Percentiles rank a stretch among this genome's conserved stretches.
Conservation (phyloP, 2,113 vertebrate genomes). For the Pachyramphus minor region DNA sequence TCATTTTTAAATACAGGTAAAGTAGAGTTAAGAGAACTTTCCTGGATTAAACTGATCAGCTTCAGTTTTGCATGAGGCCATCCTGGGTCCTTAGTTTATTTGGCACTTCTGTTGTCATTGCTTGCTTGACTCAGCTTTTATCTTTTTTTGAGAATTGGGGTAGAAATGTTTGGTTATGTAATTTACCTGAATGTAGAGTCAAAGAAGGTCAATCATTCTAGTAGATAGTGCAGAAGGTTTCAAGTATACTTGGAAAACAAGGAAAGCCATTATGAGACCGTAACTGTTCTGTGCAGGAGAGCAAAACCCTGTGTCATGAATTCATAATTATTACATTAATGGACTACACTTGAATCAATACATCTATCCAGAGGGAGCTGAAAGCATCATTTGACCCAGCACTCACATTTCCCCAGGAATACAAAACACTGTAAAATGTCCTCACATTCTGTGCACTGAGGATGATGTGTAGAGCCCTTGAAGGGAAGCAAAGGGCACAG, state of each 20-base stretch:
- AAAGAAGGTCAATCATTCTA: background rate
- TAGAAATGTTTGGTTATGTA: background rate
- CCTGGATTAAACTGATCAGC: background rate
- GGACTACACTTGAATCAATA: background rate
- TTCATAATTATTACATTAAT: constrained; percentile 9
- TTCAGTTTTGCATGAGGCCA: background rate
- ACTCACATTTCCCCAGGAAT: background rate
- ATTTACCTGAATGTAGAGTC: background rate
- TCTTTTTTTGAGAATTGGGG: background rate
- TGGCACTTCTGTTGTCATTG: background rate
- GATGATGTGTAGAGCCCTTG: background rate
- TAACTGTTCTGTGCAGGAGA: background rate
- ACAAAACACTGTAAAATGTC: background rate
- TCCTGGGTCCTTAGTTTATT: background rate
- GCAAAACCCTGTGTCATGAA: background rate
- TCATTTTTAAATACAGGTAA: background rate
- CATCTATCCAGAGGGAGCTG: background rate
- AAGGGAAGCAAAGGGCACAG: background rate
- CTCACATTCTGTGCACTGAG: background rate
- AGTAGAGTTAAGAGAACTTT: background rate
- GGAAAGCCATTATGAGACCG: background rate
- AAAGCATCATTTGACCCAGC: background rate
- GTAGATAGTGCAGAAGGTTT: background rate
- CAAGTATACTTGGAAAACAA: background rate
- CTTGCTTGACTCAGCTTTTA: background rate